A percentile compares a stretch with the other conserved stretches of the same genome.
Evolutionary conservation across 2,888 invertebrate species (phyloP).

Genomic region (Stegophylla sp.): DNA sequence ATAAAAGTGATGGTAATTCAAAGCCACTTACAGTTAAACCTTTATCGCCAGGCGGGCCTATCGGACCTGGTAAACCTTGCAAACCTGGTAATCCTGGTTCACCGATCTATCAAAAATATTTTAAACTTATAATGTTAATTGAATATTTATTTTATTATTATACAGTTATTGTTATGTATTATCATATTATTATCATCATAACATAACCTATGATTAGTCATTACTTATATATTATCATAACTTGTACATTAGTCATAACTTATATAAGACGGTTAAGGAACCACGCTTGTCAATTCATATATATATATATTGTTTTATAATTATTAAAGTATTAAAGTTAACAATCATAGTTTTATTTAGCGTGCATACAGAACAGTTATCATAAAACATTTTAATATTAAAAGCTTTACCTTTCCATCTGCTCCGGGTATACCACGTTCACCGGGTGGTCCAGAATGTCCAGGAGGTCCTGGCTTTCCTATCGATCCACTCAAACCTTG

Average conservation of each 20-base stretch:
- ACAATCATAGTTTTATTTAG: too few species aligned
- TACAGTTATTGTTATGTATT: too few species aligned
- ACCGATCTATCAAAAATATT: conserved; percentile 68
- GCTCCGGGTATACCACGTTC: conserved; percentile 71
- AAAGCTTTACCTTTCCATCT: conserved; percentile 72
- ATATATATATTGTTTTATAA: too few species aligned
- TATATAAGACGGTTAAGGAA: too few species aligned
- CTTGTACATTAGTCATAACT: too few species aligned
- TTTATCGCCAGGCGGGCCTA: conserved; percentile 80
- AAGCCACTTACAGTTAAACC: conserved; percentile 71
- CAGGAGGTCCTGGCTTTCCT: conserved; percentile 76
- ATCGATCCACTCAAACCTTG: conserved; percentile 71
- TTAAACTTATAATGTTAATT: background rate
- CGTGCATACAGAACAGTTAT: background rate
- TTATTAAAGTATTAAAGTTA: too few species aligned
- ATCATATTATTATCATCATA: too few species aligned
- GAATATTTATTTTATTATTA: too few species aligned
- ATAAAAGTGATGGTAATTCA: background rate
- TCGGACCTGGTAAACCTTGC: conserved; percentile 79
- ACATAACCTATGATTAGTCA: too few species aligned
- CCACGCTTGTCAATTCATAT: too few species aligned
- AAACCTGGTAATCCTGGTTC: conserved; percentile 81
- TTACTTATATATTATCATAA: too few species aligned
- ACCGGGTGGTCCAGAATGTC: conserved; percentile 75
- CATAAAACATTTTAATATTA: background rate